Base-by-base conservation (phyloP, 2,113 vertebrate genomes). In the Daphoenositta chrysoptera region DNA sequence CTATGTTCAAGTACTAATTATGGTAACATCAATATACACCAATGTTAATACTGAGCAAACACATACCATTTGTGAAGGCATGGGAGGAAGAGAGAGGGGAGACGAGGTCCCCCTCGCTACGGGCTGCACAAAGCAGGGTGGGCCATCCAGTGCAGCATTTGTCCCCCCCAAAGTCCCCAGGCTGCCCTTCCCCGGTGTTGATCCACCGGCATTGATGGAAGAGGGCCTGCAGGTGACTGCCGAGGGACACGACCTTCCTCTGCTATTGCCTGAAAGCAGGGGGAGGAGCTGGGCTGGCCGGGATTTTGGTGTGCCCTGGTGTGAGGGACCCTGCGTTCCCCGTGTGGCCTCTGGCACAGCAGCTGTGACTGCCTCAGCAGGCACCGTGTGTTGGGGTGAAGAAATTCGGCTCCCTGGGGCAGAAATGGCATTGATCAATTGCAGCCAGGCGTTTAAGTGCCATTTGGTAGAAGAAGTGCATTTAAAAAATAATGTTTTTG, bases 111-210 rank as follows among this genome's bases (percentile, higher is more conserved):
- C 31, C 11, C 7, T 65, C 64, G 33, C 60, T 42, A 4, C 54
- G 66, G 66, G 3, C 26, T 66, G 53, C 66, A 56, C 66, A 28
- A 26, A 65, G 30, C 51, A 93, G 30, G 26, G 22, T 21, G 47
- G 44, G 6, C 27, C 23, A 16, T 35, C 54, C 61, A 45, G 42
- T 0, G 0, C 56, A n/a, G 51, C 51, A 17, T 42, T n/a, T 85
- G 4, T 7, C n/a, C 22, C 15, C 21, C 21, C 47, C 1, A 0
- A 5, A 63, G 28, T 26, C 11, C 13, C 42, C 18, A 8, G 60
- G 37, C 45, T 89, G 54, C 54, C 35, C 27, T 72, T 56, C 13
- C 60, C 23, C 7, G 5, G 42, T 1, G 1, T 2, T 1, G 3
- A 21, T 51, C 56, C 40, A 11, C 23, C 4, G 42, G 33, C 1